phyloP scores from a whole-genome alignment of 2,797 vertebrate species.

The Danio jaintianensis region DNA sequence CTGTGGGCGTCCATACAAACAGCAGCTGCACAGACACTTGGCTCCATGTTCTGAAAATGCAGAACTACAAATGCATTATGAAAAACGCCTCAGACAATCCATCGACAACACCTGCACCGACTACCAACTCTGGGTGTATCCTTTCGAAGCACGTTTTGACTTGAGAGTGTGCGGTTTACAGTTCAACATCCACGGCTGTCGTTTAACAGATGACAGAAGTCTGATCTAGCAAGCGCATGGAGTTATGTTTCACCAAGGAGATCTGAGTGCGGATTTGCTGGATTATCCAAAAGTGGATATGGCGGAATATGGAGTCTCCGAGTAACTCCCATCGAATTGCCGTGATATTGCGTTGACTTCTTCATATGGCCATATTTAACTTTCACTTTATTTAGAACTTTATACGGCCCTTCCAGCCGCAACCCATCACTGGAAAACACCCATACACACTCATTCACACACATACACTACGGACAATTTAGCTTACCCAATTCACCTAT shows the following conservation, averaged over 20 bases:
- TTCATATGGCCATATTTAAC: too few relatives aligned
- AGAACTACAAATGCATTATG: neutral
- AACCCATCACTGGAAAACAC: too few relatives aligned
- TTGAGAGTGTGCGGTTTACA: neutral
- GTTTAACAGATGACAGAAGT: conserved; percentile 4
- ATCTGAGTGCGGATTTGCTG: conserved; percentile 46
- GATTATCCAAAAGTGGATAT: conserved; percentile 68
- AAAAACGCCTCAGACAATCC: neutral
- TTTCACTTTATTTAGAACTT: too few relatives aligned
- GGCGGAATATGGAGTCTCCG: conserved; percentile 66
- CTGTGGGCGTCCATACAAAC: neutral
- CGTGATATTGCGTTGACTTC: too few relatives aligned
- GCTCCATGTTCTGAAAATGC: neutral
- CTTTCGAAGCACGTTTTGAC: neutral
- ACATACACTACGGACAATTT: too few relatives aligned
- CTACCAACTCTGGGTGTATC: conserved; percentile 49
- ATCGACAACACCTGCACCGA: neutral
- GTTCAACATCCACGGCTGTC: conserved; percentile 2
- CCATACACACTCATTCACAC: too few relatives aligned
- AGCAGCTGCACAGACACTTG: neutral
- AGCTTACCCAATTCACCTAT: too few relatives aligned
- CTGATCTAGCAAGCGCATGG: conserved; percentile 54
- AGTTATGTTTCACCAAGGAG: conserved; percentile 61
- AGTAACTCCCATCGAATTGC: accelerated
- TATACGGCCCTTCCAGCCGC: too few relatives aligned